Percentiles rank a stretch among this genome's conserved stretches.
Evolutionary conservation across 2,888 invertebrate species (phyloP).

Genomic region (Onchidella celtica): DNA sequence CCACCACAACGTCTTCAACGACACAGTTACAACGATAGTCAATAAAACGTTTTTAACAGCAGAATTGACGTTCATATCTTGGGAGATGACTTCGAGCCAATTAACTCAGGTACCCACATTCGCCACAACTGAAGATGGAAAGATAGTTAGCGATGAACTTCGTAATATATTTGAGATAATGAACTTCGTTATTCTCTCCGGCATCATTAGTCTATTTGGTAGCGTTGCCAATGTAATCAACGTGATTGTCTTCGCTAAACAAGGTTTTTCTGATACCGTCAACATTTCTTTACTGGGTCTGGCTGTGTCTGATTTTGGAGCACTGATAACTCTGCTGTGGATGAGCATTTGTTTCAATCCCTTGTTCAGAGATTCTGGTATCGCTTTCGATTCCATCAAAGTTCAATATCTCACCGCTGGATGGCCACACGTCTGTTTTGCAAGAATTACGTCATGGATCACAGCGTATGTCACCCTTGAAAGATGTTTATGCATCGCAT

Average conservation of each 20-base stretch:
- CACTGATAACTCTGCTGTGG: conserved; percentile 19
- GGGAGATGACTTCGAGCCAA: too few species aligned
- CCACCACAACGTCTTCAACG: too few species aligned
- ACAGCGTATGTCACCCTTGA: conserved; percentile 35
- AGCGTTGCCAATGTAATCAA: conserved; percentile 13
- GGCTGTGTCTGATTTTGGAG: conserved; percentile 18
- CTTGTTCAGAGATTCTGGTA: not conserved
- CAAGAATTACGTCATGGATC: conserved; percentile 21
- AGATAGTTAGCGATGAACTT: conserved; percentile 13
- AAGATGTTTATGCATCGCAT: conserved; percentile 29
- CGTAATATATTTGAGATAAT: conserved; percentile 9
- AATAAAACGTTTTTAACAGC: too few species aligned
- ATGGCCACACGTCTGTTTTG: conserved; percentile 35
- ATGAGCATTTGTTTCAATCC: conserved; percentile 33
- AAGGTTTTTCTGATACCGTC: conserved; percentile 7
- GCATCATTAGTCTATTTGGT: not conserved
- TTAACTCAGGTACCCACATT: not conserved
- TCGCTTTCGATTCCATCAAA: not conserved
- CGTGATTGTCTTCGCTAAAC: conserved; percentile 7
- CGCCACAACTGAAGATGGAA: not conserved
- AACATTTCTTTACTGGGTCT: conserved; percentile 24
- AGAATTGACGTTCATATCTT: too few species aligned
- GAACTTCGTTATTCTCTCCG: not conserved
- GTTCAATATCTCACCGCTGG: conserved; percentile 33
- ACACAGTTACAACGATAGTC: too few species aligned